A percentile compares a stretch with the other conserved stretches of the same genome.
Conservation (phyloP, 2,113 vertebrate genomes). For the Cephalopholis sonnerati region DNA sequence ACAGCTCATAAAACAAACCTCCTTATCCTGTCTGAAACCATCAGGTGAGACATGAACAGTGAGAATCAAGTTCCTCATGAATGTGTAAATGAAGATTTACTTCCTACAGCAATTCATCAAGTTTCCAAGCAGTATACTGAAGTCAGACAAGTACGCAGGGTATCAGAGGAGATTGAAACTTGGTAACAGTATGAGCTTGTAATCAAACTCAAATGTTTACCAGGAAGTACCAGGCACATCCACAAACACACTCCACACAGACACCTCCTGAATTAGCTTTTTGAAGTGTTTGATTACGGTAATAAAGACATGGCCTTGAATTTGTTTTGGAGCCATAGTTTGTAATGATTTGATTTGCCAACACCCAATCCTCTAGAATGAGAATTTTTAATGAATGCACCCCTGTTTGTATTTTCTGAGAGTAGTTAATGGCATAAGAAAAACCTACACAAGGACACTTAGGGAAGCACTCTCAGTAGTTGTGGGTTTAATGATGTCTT, state of each 20-base stretch:
- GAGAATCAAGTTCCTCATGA: slow-evolving; percentile 17
- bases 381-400: neutral
- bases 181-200: slow-evolving; percentile 4
- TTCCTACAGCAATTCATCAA: neutral
- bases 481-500: neutral
- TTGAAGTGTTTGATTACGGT: slow-evolving; percentile 15
- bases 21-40: neutral
- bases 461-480: neutral
- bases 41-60: neutral
- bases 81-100: slow-evolving; percentile 16
- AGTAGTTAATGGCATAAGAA: neutral
- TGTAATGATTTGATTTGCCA: neutral
- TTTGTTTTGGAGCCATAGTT: neutral
- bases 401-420: neutral
- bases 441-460: neutral
- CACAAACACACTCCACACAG: slow-evolving; percentile 1
- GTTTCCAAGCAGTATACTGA: neutral
- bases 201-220: slow-evolving; percentile 42
- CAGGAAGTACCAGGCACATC: neutral
- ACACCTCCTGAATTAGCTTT: slow-evolving; percentile 9
- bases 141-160: neutral
- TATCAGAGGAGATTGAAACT: neutral
- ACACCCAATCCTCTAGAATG: no score
- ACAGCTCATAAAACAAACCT: neutral
- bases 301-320: neutral